A percentile compares a stretch with the other conserved stretches of the same genome.
Conservation (phyloP, 2,797 vertebrate species). For the Zalophus californianus region DNA sequence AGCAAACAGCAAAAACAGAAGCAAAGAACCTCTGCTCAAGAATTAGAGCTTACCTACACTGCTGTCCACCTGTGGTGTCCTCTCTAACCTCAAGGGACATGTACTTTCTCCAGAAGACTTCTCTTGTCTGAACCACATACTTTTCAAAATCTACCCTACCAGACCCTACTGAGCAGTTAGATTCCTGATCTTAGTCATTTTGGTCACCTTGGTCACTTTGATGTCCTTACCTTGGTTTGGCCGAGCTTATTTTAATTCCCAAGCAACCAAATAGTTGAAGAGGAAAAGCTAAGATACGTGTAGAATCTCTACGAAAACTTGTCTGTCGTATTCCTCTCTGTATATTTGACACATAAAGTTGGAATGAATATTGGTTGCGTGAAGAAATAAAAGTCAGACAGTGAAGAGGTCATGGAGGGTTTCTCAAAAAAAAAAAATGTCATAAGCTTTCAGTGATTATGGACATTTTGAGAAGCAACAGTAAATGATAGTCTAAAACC, state of each 20-base stretch:
- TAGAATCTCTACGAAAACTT: background rate
- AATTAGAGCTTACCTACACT: background rate
- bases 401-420: background rate
- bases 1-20: background rate
- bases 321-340: background rate
- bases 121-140: background rate
- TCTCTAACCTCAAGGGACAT: background rate
- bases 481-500: background rate
- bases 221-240: background rate
- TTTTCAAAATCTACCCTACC: background rate
- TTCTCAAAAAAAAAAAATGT: background rate
- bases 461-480: background rate
- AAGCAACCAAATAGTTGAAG: background rate
- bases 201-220: background rate
- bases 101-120: background rate
- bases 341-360: background rate
- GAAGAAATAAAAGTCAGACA: background rate
- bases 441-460: background rate
- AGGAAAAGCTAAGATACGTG: background rate
- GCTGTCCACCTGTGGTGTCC: background rate
- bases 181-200: background rate
- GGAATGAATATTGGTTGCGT: background rate
- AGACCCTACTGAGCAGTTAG: background rate
- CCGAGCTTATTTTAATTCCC: constrained; percentile 5
- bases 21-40: background rate